These are phyloP conservation scores for Malurus alboscapulatus DNA, from an alignment of 2,113 vertebrate species.

Conservation along the genomic window DNA sequence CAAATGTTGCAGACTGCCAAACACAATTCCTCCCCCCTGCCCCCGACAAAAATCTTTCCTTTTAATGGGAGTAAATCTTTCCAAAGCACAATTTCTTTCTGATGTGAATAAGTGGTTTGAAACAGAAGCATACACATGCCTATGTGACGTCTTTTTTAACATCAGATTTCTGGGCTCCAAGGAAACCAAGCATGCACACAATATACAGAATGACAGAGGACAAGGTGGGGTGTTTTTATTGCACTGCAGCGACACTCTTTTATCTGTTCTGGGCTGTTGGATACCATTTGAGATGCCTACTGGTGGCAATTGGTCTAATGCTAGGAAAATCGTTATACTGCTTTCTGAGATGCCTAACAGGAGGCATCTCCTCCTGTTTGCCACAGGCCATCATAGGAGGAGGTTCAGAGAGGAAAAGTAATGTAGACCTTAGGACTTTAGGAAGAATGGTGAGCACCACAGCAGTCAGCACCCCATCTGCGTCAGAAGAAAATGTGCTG, in stretches of 20 bases:
- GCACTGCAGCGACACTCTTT: not conserved
- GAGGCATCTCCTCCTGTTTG: not conserved
- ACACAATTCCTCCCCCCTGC: not conserved
- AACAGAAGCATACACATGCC: conserved; percentile 15
- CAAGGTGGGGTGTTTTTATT: not conserved
- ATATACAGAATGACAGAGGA: not conserved
- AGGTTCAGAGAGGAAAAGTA: not conserved
- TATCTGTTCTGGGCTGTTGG: not conserved
- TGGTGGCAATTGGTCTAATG: not conserved
- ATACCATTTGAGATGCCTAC: not conserved
- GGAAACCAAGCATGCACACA: conserved; percentile 26
- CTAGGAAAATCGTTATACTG: not conserved
- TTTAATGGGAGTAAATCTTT: conserved; percentile 48
- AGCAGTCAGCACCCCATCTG: not conserved
- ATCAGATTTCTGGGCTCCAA: conserved; percentile 31
- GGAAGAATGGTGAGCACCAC: not conserved
- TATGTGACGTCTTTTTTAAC: conserved; percentile 15
- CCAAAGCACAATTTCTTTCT: conserved; percentile 56
- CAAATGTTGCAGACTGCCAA: conserved; percentile 56
- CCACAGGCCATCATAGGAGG: not conserved
- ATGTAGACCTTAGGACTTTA: not conserved
- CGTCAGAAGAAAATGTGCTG: not conserved
- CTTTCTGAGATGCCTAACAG: not conserved
- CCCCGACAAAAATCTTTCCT: conserved; percentile 55
- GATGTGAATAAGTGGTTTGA: conserved; percentile 37